Evolutionary conservation across 2,113 vertebrate genomes (phyloP), one percentile per base, ranked within the genome.

Genomic region (Tautogolabrus adspersus): DNA sequence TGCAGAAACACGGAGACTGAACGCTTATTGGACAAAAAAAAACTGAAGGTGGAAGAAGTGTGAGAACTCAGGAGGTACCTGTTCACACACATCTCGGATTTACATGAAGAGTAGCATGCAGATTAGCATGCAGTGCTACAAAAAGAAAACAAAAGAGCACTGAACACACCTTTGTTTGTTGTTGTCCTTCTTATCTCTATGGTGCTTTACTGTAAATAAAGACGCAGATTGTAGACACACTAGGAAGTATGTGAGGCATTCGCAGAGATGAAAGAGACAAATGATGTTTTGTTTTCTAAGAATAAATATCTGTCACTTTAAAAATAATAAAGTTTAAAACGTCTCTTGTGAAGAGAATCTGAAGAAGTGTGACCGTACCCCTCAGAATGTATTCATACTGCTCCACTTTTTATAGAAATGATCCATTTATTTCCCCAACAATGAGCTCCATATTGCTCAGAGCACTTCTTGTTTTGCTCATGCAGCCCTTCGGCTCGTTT

Each of bases 381-480:
- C 18, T 6, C 16, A 18, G 7, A 19, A 42, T 34, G 22, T n/a
- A 21, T 16, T 23, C 3, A 3, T n/a, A 21, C 2, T 22, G 42
- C 30, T 10, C 10, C 9, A 12, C 2, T 52, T 42, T 3, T 10
- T 46, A 21, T 8, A 47, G 30, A 38, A 37, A 52, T 65, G 5
- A 9, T 6, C 5, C 0, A 10, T 57, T 66, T n/a, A 59, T 68
- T 19, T 23, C 13, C 6, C 2, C 11, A 22, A 5, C 59, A 42
- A 65, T 56, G 22, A 52, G 49, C 34, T 51, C 64, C 62, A 11
- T 66, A 0, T 79, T 78, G 61, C 71, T 72, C 46, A 0, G 0
- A 71, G 49, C 57, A n/a, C 4, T 34, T 21, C n/a, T 64, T 77
- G 51, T 77, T 85, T 64, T 73, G 2, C 47, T 75, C 69, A 38